Conservation (phyloP, 2,797 vertebrate genomes). For the Peromyscus nudipes region DNA sequence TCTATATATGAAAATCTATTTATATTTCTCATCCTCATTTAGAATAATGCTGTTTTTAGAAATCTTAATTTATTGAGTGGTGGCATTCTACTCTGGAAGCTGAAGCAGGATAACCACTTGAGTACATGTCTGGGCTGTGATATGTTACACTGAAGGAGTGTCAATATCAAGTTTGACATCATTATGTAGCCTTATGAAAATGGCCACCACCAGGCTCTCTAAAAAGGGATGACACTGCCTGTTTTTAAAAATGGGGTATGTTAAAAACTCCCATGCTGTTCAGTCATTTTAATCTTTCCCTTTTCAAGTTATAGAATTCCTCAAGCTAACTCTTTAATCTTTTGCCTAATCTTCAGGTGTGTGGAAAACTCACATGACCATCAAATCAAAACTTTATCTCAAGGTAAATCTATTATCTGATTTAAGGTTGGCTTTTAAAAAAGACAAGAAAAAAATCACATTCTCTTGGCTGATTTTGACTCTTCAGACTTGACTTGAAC, state of each 20-base stretch:
- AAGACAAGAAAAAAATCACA: background rate
- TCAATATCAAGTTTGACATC: background rate
- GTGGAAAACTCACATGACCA: background rate
- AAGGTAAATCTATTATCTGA: background rate
- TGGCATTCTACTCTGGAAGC: background rate
- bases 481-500: background rate
- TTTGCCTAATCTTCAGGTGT: background rate
- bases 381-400: conserved; percentile 14
- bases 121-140: background rate
- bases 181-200: background rate
- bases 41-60: background rate
- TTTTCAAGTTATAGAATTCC: background rate
- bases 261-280: background rate
- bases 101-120: background rate
- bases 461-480: background rate
- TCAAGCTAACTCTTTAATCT: background rate
- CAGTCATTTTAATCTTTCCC: background rate
- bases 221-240: background rate
- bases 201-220: background rate
- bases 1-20: background rate
- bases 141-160: background rate
- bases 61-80: background rate
- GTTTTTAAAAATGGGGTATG: background rate
- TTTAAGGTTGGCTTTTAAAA: background rate
- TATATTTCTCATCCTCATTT: background rate